Evolutionary conservation across 2,113 vertebrate genomes (phyloP).

Genomic region (Hymenochirus boettgeri): DNA sequence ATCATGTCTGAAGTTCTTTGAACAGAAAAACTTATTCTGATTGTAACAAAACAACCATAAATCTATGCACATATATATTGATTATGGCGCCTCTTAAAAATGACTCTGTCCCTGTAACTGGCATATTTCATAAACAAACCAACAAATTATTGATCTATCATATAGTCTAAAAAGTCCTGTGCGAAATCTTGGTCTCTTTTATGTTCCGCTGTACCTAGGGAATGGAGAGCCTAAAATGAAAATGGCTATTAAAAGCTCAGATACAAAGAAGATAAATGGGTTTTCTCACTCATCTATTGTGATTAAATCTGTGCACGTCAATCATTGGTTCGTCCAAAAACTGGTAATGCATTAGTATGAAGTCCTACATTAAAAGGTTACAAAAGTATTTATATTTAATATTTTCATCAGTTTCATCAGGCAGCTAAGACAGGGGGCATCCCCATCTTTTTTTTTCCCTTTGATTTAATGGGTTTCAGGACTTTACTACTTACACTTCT

Average conservation of each 20-base stretch:
- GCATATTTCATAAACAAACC: conserved; percentile 83
- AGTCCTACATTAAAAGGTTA: too few species aligned
- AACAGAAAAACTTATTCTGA: conserved; percentile 65
- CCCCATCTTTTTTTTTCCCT: too few species aligned
- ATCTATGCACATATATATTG: conserved; percentile 78
- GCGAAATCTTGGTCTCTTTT: conserved; percentile 70
- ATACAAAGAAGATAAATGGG: conserved; percentile 56
- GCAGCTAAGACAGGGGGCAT: too few species aligned
- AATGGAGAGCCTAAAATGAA: conserved; percentile 66
- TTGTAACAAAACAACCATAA: conserved; percentile 73
- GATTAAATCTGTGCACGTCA: conserved; percentile 45
- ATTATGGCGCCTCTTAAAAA: conserved; percentile 75
- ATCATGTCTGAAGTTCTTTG: conserved; percentile 47
- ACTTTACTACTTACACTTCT: too few species aligned
- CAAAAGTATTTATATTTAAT: too few species aligned
- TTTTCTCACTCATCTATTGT: conserved; percentile 40
- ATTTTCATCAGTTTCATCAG: too few species aligned
- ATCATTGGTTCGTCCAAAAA: conserved; percentile 24
- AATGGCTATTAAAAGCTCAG: conserved; percentile 57
- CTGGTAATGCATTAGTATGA: conserved; percentile 3
- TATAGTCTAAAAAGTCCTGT: conserved; percentile 67
- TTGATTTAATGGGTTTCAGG: too few species aligned
- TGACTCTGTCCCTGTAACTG: conserved; percentile 71
- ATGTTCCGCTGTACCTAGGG: conserved; percentile 67
- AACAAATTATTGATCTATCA: conserved; percentile 77